Base-by-base conservation (phyloP, 53 echinoderm and acorn worm genomes). In the Arbacia lixula region DNA sequence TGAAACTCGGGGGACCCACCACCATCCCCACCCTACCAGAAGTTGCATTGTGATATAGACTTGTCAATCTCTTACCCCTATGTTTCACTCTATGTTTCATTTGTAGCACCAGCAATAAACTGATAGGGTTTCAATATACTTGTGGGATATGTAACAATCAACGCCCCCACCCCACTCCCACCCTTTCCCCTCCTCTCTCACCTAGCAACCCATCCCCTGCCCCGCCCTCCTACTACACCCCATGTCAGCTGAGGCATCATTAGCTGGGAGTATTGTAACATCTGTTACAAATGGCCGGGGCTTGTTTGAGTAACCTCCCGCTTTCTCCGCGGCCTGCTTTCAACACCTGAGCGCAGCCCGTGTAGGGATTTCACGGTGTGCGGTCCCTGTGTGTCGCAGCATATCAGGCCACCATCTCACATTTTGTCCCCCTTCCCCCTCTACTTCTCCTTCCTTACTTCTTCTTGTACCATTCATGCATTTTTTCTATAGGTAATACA, bases 201-300 rank as follows among this genome's bases (percentile, higher is more conserved):
- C 17, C 52, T 16, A 28, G 5, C 33, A 46, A 26, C 25, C 27
- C 31, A 12, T 9, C 50, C 43, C n/a, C 39, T 9, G 30, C 65
- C 64, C 82, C 50, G 19, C 64, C 63, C 63, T 46, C 1, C 27
- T 52, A 19, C 14, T 6, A n/a, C 82, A 28, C 63, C 46, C 34
- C 32, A 74, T 74, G 89, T 50, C 85, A 91, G 91, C 39, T 51
- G 91, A 94, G 83, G 84, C 75, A 83, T 87, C 85, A 87, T 89
- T 93, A 93, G 84, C 84, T 40, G 61, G 51, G 84, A 78, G 87
- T 79, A 87, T 89, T 71, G 77, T 84, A 93, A 90, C 93, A 93
- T 93, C 89, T 93, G 93, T 87, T 93, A 93, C 93, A 93, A 93
- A 93, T 93, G 93, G 93, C 81, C 55, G 71, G 57, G 80, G 42